phyloP scores from a whole-genome alignment of 2,797 vertebrate species.

The Miichthys miiuy region DNA sequence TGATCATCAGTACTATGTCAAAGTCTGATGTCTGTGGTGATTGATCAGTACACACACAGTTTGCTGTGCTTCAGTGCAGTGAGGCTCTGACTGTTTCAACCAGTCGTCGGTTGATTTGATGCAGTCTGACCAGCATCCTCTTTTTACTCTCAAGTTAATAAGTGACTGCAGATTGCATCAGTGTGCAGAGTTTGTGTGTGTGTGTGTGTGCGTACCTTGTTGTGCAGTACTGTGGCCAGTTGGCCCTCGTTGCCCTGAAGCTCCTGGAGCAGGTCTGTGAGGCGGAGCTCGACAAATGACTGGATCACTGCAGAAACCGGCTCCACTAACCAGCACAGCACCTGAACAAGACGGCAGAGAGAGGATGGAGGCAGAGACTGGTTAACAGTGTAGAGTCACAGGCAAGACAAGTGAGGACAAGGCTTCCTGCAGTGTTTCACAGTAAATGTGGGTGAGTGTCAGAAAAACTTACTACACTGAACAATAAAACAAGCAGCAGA shows the following conservation, averaged over 20 bases:
- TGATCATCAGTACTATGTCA: background rate
- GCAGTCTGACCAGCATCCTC: too few relatives aligned
- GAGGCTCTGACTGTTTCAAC: background rate
- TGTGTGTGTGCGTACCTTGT: too few relatives aligned
- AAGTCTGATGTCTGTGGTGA: background rate
- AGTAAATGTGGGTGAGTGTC: too few relatives aligned
- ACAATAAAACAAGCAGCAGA: too few relatives aligned
- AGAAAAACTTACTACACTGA: too few relatives aligned
- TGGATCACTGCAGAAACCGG: conserved; percentile 92
- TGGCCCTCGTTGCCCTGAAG: conserved; percentile 91
- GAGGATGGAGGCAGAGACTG: background rate
- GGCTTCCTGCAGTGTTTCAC: too few relatives aligned
- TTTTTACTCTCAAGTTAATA: too few relatives aligned
- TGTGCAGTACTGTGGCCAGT: conserved; percentile 90
- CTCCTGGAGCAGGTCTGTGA: conserved; percentile 94
- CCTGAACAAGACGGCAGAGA: conserved; percentile 75
- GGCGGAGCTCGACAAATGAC: conserved; percentile 90
- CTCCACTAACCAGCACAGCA: conserved; percentile 92
- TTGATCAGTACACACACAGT: background rate
- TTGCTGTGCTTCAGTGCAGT: background rate
- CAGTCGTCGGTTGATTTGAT: too few relatives aligned
- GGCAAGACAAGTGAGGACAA: too few relatives aligned
- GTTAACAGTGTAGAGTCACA: background rate
- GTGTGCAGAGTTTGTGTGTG: background rate
- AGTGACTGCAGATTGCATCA: background rate